Conservation (phyloP, 2,888 invertebrate genomes). For the Athrips mouffetella region DNA sequence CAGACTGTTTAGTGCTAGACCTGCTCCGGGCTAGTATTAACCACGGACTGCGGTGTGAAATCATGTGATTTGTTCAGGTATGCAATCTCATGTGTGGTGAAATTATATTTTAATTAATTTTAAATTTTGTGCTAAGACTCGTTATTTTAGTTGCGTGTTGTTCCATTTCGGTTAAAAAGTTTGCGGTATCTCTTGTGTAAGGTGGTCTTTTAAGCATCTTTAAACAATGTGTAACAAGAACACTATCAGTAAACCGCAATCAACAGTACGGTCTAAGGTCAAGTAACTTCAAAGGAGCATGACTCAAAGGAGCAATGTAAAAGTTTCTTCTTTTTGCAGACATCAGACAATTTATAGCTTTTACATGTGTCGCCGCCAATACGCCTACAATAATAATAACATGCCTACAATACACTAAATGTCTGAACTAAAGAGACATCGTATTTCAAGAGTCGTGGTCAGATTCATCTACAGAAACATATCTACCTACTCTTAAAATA, state of each 20-base stretch:
- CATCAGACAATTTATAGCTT: conserved; percentile 8
- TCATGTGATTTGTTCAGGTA: conserved; percentile 49
- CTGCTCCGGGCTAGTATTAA: conserved; percentile 58
- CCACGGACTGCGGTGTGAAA: conserved; percentile 60
- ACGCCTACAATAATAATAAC: conserved; percentile 59
- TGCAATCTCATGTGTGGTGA: conserved; percentile 7
- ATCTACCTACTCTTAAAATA: conserved; percentile 52
- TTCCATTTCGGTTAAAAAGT: too few relatives aligned
- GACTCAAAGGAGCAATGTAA: conserved; percentile 2
- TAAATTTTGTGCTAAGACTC: not conserved
- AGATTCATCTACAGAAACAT: conserved; percentile 68
- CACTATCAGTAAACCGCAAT: conserved; percentile 3
- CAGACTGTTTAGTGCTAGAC: conserved; percentile 70
- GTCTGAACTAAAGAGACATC: conserved; percentile 53
- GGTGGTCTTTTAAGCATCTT: not conserved
- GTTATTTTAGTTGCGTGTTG: not conserved
- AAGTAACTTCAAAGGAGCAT: conserved; percentile 1
- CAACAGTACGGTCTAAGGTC: not conserved
- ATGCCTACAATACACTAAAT: conserved; percentile 52
- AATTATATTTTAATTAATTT: conserved; percentile 8
- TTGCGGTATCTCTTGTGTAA: too few relatives aligned
- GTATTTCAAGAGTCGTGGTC: conserved; percentile 70
- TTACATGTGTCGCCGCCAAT: conserved; percentile 29
- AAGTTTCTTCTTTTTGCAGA: conserved; percentile 3
- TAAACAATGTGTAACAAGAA: conserved; percentile 2